Evolutionary conservation across 1,140 invertebrate species (phyloP), one percentile per base, ranked within the genome.

Genomic region (Neodiprion lecontei): DNA sequence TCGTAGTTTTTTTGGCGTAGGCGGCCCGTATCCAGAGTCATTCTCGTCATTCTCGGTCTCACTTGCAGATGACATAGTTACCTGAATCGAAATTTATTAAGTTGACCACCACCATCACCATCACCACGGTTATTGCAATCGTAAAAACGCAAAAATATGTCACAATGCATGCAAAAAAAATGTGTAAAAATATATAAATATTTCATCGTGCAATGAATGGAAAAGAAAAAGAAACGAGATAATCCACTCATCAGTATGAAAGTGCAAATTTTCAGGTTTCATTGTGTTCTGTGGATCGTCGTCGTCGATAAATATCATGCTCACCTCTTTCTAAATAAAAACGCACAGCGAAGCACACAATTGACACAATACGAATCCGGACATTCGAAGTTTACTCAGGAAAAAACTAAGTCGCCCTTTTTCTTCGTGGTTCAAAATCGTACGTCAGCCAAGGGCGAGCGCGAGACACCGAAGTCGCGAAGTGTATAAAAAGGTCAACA

Each of bases 21-120:
- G 40, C 14, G 73, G 50, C 47, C 73, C 73, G 48, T 48, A 50
- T 0, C 69, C 21, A 72, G 69, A 72, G 9, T 61, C 68, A n/a
- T 65, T 74, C 73, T 74, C 73, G 21, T 74, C 73, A 74, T 48
- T 72, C 23, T 71, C 67, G 21, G 67, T 70, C 49, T 74, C 73
- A 74, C 67, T 74, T 71, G 73, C 17, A 74, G 47, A 65, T 71
- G 73, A 71, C 73, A 74, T 72, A 49, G 12, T 12, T 74, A 66
- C 69, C 73, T 74, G 73, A 72, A 74, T 48, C 28, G 40, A 74
- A 66, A 74, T 72, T 74, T 47, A 70, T 49, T 71, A 74, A 49
- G 66, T 72, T 74, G n/a, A 74, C 71, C 71, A 72, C 21, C 71
- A 72, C 71, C 71, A 72, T 14, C 71, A 61, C 47, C 40, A 72